Conservation (phyloP, 2,797 vertebrate genomes). For the Mus minutoides region DNA sequence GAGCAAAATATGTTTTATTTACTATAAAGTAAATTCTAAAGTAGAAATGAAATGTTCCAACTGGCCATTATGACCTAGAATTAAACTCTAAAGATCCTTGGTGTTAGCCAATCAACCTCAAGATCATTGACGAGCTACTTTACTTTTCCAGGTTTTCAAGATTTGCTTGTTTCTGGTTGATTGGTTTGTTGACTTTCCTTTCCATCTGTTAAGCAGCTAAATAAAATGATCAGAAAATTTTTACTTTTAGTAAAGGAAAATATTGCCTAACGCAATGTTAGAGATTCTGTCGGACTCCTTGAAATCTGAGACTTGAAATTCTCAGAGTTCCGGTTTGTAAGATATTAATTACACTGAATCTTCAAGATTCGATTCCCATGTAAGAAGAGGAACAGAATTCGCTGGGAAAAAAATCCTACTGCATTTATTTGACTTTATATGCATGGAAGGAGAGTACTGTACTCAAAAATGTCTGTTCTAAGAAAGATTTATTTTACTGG, state of each 20-base stretch:
- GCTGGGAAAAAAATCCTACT: slow-evolving; percentile 45
- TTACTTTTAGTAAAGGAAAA: slow-evolving; percentile 39
- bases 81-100: background rate
- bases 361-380: slow-evolving; percentile 2
- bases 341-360: background rate
- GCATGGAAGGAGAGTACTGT: background rate
- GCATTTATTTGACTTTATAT: background rate
- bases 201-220: slow-evolving; percentile 8
- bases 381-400: slow-evolving; percentile 14
- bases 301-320: slow-evolving; percentile 25
- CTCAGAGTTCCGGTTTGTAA: background rate
- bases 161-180: background rate
- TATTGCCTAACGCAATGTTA: background rate
- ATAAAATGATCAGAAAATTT: slow-evolving; percentile 14
- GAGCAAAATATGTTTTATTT: slow-evolving; percentile 27
- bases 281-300: background rate
- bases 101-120: background rate
- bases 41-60: slow-evolving; percentile 24
- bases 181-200: background rate
- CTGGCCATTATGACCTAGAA: background rate
- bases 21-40: slow-evolving; percentile 35
- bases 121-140: background rate
- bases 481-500: slow-evolving; percentile 64
- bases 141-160: background rate
- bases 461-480: slow-evolving; percentile 73